A percentile compares a stretch with the other conserved stretches of the same genome.
phyloP scores from a whole-genome alignment of 2,113 vertebrate genomes.

The Muntiacus reevesi region DNA sequence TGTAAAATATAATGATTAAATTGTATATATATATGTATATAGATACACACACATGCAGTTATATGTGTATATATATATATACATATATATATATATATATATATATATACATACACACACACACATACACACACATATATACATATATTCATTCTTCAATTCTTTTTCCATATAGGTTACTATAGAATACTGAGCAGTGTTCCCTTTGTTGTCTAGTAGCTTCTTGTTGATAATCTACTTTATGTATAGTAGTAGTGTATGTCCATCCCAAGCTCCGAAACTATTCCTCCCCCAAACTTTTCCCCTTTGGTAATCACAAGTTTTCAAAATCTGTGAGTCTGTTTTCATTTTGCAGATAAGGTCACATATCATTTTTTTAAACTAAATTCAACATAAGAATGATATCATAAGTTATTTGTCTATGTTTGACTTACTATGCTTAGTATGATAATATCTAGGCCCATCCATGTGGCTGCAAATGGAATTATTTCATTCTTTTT shows the following conservation, averaged over 20 bases:
- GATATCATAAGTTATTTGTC: neutral
- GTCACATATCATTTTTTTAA: neutral
- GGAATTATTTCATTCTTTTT: neutral
- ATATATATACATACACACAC: rapidly evolving
- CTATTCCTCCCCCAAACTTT: neutral
- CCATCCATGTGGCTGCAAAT: neutral
- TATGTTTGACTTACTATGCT: neutral
- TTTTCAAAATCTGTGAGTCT: neutral
- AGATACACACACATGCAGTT: neutral
- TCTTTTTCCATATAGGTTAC: neutral
- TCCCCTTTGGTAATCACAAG: neutral
- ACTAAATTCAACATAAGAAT: neutral
- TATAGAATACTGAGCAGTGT: neutral
- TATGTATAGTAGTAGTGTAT: neutral
- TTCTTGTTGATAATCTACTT: neutral
- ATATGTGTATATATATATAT: neutral
- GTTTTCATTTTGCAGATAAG: neutral
- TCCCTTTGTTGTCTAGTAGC: neutral
- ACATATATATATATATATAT: too few species aligned
- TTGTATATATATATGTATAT: neutral
- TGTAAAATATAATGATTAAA: neutral
- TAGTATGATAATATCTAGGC: neutral
- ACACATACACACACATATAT: neutral
- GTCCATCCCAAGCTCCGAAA: neutral
- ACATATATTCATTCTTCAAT: neutral